These are phyloP conservation scores for Acronicta alni DNA, from an alignment of 2,888 invertebrate species.

Conservation along the genomic window DNA sequence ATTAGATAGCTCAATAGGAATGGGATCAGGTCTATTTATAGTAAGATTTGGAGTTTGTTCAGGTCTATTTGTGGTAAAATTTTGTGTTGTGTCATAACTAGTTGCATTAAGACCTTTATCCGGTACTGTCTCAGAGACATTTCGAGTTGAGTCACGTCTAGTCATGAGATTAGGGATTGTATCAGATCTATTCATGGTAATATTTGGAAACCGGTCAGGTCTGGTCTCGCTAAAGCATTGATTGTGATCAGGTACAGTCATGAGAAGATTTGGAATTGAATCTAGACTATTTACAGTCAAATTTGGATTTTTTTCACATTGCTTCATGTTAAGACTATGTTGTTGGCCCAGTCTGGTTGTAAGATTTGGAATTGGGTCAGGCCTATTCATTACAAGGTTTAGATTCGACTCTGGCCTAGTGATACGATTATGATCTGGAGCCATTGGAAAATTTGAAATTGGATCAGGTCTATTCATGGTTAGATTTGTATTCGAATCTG, in stretches of 20 bases:
- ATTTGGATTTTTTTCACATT: not conserved
- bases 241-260: constrained; percentile 23
- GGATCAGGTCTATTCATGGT: constrained; percentile 11
- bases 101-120: constrained; percentile 2
- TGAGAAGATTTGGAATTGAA: constrained; percentile 49
- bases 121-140: constrained; percentile 1
- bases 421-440: constrained; percentile 11
- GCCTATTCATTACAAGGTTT: constrained; percentile 18
- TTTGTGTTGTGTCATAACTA: constrained; percentile 9
- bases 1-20: constrained; percentile 66
- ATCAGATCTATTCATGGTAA: constrained; percentile 15
- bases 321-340: constrained; percentile 11
- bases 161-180: constrained; percentile 4
- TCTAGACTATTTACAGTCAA: constrained; percentile 24
- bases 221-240: constrained; percentile 8
- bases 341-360: too few species aligned
- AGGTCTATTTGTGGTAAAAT: constrained; percentile 8
- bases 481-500: constrained; percentile 19
- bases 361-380: constrained; percentile 57
- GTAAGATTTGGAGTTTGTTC: constrained; percentile 20
- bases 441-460: not conserved
- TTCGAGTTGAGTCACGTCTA: constrained; percentile 14
- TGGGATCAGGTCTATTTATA: constrained; percentile 51
- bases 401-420: constrained; percentile 6
- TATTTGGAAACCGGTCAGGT: constrained; percentile 6